These are phyloP conservation scores for Amphiprion percula DNA, from an alignment of 2,113 vertebrate species.

Conservation along the genomic window DNA sequence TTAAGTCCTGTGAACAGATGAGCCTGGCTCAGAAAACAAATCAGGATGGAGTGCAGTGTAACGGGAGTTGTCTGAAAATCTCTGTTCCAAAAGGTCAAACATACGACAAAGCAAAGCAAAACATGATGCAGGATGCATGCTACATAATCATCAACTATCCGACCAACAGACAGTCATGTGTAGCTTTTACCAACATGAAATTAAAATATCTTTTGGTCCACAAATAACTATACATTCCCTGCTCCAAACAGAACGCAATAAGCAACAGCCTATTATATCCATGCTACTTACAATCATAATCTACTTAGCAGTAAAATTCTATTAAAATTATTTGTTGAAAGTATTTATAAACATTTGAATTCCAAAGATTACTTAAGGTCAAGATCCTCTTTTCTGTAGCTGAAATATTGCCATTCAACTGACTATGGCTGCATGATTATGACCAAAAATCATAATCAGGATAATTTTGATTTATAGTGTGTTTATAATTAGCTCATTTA, in stretches of 20 bases:
- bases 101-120: conserved; percentile 4
- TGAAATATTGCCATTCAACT: too few species aligned
- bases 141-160: not conserved
- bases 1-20: not conserved
- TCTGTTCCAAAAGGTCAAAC: conserved; percentile 29
- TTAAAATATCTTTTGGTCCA: not conserved
- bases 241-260: not conserved
- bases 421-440: too few species aligned
- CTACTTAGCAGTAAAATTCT: too few species aligned
- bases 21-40: not conserved
- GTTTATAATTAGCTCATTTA: too few species aligned
- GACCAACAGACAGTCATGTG: not conserved
- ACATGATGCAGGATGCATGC: not conserved
- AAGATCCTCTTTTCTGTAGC: too few species aligned
- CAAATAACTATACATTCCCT: not conserved
- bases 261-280: too few species aligned
- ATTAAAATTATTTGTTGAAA: too few species aligned
- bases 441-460: too few species aligned
- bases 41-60: not conserved
- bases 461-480: too few species aligned
- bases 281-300: too few species aligned
- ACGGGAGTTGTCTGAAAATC: not conserved
- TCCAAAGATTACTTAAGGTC: too few species aligned
- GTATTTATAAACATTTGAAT: too few species aligned
- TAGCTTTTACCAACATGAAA: not conserved